Conservation (phyloP, 2,888 invertebrate genomes). For the Drosophila pseudotalamancana region DNA sequence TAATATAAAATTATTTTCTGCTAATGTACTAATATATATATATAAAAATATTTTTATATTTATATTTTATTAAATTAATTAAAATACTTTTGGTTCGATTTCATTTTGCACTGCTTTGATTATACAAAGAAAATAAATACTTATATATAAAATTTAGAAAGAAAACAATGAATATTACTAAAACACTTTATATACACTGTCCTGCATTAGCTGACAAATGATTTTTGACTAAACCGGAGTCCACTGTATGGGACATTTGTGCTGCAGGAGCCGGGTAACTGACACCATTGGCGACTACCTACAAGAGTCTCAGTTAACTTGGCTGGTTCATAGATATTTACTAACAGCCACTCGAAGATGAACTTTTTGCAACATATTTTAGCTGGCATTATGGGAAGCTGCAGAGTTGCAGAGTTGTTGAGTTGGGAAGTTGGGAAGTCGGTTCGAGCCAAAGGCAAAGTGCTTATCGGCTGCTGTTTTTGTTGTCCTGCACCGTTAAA, state of each 20-base stretch:
- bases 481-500: slow-evolving; percentile 21
- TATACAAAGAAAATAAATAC: too few relatives aligned
- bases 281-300: slow-evolving; percentile 21
- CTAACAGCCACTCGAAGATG: slow-evolving; percentile 52
- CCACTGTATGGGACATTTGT: slow-evolving; percentile 5
- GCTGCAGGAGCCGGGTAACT: slow-evolving; percentile 2
- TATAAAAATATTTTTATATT: too few relatives aligned
- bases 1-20: too few relatives aligned
- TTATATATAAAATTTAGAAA: too few relatives aligned
- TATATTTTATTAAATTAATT: too few relatives aligned
- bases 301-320: slow-evolving; percentile 33
- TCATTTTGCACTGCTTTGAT: too few relatives aligned
- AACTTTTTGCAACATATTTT: slow-evolving; percentile 60
- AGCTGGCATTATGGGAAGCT: slow-evolving; percentile 24
- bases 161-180: neutral
- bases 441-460: slow-evolving; percentile 30
- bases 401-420: too few relatives aligned
- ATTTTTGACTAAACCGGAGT: neutral
- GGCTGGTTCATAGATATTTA: slow-evolving; percentile 46
- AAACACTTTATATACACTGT: too few relatives aligned
- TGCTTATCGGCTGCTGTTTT: slow-evolving; percentile 59
- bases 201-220: too few relatives aligned
- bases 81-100: too few relatives aligned
- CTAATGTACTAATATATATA: too few relatives aligned
- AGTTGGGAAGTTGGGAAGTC: too few relatives aligned